A percentile compares a stretch with the other conserved stretches of the same genome.
Evolutionary conservation across 1,140 invertebrate species (phyloP).

Genomic region (Leptinotarsa texana): DNA sequence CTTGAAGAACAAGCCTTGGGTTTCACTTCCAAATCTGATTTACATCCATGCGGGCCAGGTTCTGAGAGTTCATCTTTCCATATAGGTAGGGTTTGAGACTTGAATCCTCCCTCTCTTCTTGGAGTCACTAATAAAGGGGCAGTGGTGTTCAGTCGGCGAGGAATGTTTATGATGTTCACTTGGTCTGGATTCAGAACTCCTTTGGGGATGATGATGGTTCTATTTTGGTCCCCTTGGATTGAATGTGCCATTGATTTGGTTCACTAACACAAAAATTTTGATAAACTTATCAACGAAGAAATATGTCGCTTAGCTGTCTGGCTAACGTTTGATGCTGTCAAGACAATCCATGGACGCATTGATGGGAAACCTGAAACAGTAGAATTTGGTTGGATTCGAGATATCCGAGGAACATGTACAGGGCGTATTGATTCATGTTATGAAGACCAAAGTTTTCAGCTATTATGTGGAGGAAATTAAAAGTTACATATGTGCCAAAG

Average conservation of each 20-base stretch:
- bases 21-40: not conserved
- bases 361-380: no score
- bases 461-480: no score
- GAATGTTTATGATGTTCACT: slow-evolving; percentile 12
- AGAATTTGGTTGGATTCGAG: no score
- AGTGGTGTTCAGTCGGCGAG: not conserved
- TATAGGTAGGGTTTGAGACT: not conserved
- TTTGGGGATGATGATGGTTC: slow-evolving; percentile 3
- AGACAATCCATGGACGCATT: no score
- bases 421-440: no score
- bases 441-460: no score
- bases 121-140: slow-evolving; percentile 6
- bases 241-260: slow-evolving; percentile 7
- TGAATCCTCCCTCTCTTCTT: not conserved
- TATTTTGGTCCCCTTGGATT: not conserved
- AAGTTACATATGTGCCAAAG: no score
- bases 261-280: not conserved
- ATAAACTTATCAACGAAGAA: not conserved
- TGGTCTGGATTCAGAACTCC: slow-evolving; percentile 4
- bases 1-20: not conserved
- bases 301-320: not conserved
- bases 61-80: not conserved
- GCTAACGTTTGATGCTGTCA: no score
- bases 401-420: no score
- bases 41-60: not conserved